These are phyloP conservation scores for Cataglyphis hispanica DNA, from an alignment of 1,140 invertebrate species.

Conservation along the genomic window DNA sequence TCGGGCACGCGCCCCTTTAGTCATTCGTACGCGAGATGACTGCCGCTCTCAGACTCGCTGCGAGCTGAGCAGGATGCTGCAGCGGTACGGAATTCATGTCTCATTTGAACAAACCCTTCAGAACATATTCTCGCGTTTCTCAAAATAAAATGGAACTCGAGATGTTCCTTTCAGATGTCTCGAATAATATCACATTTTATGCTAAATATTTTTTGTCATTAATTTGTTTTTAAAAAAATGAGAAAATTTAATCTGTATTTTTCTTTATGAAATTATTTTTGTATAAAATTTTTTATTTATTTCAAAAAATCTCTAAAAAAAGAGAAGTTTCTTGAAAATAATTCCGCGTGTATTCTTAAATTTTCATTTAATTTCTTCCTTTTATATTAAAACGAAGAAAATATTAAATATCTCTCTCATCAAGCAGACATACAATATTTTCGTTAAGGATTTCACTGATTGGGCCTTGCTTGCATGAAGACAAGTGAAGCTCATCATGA, in stretches of 20 bases:
- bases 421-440: neutral
- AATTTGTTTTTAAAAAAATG: neutral
- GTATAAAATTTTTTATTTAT: neutral
- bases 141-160: neutral
- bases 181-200: neutral
- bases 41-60: neutral
- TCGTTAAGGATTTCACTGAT: neutral
- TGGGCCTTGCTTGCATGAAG: neutral
- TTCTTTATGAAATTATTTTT: neutral
- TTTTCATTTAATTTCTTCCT: neutral
- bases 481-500: conserved; percentile 4
- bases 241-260: neutral
- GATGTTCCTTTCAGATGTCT: neutral
- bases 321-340: neutral
- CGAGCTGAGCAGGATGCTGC: neutral
- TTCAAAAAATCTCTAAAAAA: neutral
- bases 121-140: neutral
- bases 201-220: neutral
- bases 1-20: conserved; percentile 51
- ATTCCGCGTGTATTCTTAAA: neutral
- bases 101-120: conserved; percentile 7
- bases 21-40: conserved; percentile 29
- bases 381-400: neutral
- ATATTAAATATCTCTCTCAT: neutral
- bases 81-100: neutral